Percentiles rank a stretch among this genome's conserved stretches.
These are phyloP conservation scores for Urechis unicinctus DNA, from an alignment of 2,888 invertebrate species.

Conservation along the genomic window DNA sequence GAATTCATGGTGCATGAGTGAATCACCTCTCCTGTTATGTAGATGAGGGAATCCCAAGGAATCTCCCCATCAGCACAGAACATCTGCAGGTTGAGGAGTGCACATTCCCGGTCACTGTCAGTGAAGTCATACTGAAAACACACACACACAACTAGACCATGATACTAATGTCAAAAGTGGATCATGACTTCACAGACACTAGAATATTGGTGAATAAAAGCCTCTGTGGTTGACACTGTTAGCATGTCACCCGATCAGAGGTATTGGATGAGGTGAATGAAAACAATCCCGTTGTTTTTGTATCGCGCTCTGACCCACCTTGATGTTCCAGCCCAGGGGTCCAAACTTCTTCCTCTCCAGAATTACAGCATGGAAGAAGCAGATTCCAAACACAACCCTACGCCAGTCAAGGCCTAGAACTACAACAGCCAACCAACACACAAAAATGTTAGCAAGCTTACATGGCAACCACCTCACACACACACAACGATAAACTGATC, in stretches of 20 bases:
- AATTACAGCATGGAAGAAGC: slow-evolving; percentile 52
- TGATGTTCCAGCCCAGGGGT: slow-evolving; percentile 52
- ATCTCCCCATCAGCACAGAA: slow-evolving; percentile 64
- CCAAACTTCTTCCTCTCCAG: slow-evolving; percentile 53
- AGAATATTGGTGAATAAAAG: too few relatives aligned
- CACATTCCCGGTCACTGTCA: slow-evolving; percentile 51
- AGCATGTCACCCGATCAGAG: too few relatives aligned
- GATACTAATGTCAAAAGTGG: background rate
- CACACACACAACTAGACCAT: background rate
- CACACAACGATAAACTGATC: background rate
- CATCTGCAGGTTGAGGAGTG: slow-evolving; percentile 57
- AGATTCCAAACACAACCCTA: slow-evolving; percentile 49
- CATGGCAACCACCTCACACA: background rate
- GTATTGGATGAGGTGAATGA: too few relatives aligned
- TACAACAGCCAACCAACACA: slow-evolving; percentile 19
- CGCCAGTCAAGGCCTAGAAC: slow-evolving; percentile 47
- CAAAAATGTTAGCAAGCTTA: background rate
- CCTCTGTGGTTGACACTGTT: too few relatives aligned
- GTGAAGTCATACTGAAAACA: slow-evolving; percentile 48
- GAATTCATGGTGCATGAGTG: background rate
- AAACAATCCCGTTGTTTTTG: too few relatives aligned
- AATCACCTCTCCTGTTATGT: slow-evolving; percentile 67
- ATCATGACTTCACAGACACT: too few relatives aligned
- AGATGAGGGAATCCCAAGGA: slow-evolving; percentile 85
- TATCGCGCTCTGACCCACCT: slow-evolving; percentile 32